A percentile compares a stretch with the other conserved stretches of the same genome.
Evolutionary conservation across 64 coral and sea anemone species (phyloP).

Genomic region (Montipora capricornis): DNA sequence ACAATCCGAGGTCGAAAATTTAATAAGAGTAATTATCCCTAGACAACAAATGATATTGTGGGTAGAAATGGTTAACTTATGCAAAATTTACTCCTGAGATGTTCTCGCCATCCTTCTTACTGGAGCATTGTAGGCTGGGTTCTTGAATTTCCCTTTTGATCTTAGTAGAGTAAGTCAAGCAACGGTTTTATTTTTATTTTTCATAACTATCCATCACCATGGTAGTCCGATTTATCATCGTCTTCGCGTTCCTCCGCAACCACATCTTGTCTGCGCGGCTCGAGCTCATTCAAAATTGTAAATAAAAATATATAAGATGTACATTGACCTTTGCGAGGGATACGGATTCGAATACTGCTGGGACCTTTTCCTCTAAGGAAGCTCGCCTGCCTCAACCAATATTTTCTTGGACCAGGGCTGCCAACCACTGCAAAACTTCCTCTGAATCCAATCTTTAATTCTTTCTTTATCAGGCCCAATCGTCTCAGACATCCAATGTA

Average conservation of each 20-base stretch:
- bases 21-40: background rate
- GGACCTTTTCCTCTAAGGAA: background rate
- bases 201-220: too few species aligned
- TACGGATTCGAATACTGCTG: background rate
- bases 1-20: background rate
- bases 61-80: too few species aligned
- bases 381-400: background rate
- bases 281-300: background rate
- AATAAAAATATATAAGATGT: background rate
- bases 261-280: background rate
- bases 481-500: background rate
- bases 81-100: too few species aligned
- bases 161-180: too few species aligned
- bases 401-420: background rate
- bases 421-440: constrained; percentile 1
- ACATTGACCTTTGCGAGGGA: background rate
- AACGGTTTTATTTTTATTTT: too few species aligned
- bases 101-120: too few species aligned
- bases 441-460: constrained; percentile 12
- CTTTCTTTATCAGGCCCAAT: background rate
- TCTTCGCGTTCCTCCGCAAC: background rate
- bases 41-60: background rate
- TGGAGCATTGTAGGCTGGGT: too few species aligned
- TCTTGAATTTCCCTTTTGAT: too few species aligned
- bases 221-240: background rate